Evolutionary conservation across 2,888 invertebrate species (phyloP).

Genomic region (Pardosa pseudoannulata): DNA sequence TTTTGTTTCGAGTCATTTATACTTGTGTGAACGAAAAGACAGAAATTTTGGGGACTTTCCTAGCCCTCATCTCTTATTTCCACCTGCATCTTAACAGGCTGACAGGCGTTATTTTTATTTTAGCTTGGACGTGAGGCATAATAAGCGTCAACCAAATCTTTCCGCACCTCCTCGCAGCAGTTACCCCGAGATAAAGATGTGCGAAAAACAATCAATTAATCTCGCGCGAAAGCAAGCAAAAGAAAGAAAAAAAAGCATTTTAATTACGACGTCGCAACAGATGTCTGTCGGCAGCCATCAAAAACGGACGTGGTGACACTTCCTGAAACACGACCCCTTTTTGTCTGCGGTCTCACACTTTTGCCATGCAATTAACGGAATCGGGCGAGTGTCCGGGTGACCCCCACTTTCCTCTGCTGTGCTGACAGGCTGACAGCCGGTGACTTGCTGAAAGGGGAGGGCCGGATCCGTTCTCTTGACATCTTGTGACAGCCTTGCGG

Average conservation of each 20-base stretch:
- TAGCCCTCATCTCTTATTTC: no score
- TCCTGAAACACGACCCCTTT: slow-evolving; percentile 5
- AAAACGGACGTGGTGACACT: slow-evolving; percentile 1
- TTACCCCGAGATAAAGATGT: no score
- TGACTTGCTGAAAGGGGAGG: slow-evolving; percentile 9
- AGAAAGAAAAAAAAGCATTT: not conserved
- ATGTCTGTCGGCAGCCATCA: slow-evolving; percentile 6
- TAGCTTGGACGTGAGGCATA: no score
- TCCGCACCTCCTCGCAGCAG: no score
- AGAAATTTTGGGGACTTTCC: no score
- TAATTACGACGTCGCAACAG: not conserved
- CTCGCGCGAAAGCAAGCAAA: not conserved
- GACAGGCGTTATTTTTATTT: no score
- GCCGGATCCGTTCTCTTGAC: not conserved
- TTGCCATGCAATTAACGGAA: not conserved
- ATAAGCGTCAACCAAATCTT: no score
- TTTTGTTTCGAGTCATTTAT: no score
- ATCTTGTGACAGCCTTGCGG: slow-evolving; percentile 9
- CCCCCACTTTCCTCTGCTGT: not conserved
- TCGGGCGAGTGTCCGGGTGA: not conserved
- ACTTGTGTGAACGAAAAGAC: no score
- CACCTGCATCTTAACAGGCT: no score
- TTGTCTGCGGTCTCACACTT: slow-evolving; percentile 13
- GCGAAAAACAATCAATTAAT: not conserved
- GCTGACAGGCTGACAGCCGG: not conserved